Percentiles rank a stretch among this genome's conserved stretches.
These are phyloP conservation scores for Tetheella fluctuosa DNA, from an alignment of 2,888 invertebrate genomes.

Conservation along the genomic window DNA sequence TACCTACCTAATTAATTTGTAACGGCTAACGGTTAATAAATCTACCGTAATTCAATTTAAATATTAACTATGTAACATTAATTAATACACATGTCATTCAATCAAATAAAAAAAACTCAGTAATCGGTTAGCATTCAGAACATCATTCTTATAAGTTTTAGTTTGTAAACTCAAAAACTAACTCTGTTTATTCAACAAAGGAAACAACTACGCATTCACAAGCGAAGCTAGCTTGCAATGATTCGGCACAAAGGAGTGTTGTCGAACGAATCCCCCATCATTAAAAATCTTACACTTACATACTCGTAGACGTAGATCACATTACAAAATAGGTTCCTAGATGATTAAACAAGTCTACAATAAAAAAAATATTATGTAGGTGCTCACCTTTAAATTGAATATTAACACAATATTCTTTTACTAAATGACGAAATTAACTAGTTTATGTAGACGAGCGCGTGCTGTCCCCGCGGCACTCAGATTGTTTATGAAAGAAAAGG, in stretches of 20 bases:
- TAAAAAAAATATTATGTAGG: not conserved
- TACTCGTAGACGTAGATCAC: not conserved
- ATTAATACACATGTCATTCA: not conserved
- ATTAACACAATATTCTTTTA: not conserved
- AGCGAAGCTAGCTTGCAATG: constrained; percentile 21
- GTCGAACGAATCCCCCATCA: not conserved
- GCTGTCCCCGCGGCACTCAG: not conserved
- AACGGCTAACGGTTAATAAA: not conserved
- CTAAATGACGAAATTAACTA: constrained; percentile 6
- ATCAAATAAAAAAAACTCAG: not conserved
- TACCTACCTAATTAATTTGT: not conserved
- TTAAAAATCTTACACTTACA: not conserved
- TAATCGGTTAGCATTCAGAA: not conserved
- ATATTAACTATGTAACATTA: not conserved
- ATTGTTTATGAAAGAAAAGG: constrained; percentile 5
- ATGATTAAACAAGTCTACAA: not conserved
- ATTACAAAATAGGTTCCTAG: not conserved
- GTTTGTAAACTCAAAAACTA: not conserved
- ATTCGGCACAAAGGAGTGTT: constrained; percentile 42
- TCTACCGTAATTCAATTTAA: not conserved
- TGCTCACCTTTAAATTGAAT: not conserved
- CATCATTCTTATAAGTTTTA: too few species aligned
- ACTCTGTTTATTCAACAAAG: not conserved
- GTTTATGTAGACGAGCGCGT: not conserved
- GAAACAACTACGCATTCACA: constrained; percentile 22